Base-by-base conservation (phyloP, 2,888 invertebrate species). In the Ryuthela nishihirai region DNA sequence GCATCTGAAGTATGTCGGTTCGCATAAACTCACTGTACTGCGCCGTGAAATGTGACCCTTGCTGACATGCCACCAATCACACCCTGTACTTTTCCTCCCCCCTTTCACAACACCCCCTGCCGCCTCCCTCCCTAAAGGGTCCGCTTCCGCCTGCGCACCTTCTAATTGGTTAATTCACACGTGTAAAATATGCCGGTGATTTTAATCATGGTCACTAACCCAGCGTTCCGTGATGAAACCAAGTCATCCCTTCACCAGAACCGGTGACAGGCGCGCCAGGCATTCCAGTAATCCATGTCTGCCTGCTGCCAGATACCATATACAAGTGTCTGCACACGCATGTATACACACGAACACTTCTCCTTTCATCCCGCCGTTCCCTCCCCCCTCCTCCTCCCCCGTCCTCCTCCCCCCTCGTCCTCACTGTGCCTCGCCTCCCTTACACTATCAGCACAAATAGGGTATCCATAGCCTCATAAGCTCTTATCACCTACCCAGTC, bases 201-300 rank as follows among this genome's bases (percentile, higher is more conserved):
- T 56, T 56, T 56, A 56, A 56, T 52, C 56, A 56, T 56, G 56
- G 49, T 36, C n/a, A n/a, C n/a, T n/a, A n/a, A n/a, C n/a, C n/a
- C 56, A 50, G 35, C 48, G 54, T 49, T 55, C 49, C 55, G 32
- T 23, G 39, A 55, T 55, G 55, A 54, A 54, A 46, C 52, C 21
- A 21, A 44, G 12, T 32, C 44, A 44, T 34, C 44, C 34, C 17
- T 42, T 38, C 24, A 35, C 23, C 35, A 10, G 39, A 42, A 38
- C 34, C 29, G 29, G 25, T 56, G 56, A 56, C 50, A 56, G 45
- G 56, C 41, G 45, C 56, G 56, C 56, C 20, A 32, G 46, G 56
- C 46, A 56, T 50, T 29, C 24, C 45, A 56, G 56, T 46, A 41
- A 56, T 56, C 56, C 49, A 34, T 47, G 42, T 47, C 36, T n/a